phyloP scores from a whole-genome alignment of 2,888 invertebrate genomes.

The Horisme vitalbata region DNA sequence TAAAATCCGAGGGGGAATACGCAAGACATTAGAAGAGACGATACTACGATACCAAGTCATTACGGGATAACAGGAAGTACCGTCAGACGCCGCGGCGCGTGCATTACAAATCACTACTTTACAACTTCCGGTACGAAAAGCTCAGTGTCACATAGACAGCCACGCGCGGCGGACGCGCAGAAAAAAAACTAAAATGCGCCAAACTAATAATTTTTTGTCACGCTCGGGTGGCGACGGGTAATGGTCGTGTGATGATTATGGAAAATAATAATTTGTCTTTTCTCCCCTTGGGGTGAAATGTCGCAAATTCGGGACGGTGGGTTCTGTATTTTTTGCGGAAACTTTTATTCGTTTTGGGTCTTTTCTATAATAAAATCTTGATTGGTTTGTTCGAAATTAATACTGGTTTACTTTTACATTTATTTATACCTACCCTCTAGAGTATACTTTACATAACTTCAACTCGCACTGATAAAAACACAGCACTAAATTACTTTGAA shows the following conservation, averaged over 20 bases:
- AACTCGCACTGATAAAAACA: no score
- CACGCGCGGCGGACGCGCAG: slow-evolving; percentile 61
- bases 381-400: no score
- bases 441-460: no score
- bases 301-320: slow-evolving; percentile 49
- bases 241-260: slow-evolving; percentile 78
- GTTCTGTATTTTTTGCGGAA: slow-evolving; percentile 51
- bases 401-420: no score
- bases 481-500: no score
- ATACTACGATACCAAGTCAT: slow-evolving; percentile 54
- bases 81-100: slow-evolving; percentile 80
- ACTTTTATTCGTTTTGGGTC: slow-evolving; percentile 30
- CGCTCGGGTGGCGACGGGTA: slow-evolving; percentile 65
- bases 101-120: slow-evolving; percentile 84
- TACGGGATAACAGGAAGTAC: slow-evolving; percentile 72
- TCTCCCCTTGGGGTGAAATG: slow-evolving; percentile 51
- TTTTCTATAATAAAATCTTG: background rate
- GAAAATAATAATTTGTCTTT: slow-evolving; percentile 78
- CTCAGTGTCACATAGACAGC: slow-evolving; percentile 58
- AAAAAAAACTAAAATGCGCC: slow-evolving; percentile 50
- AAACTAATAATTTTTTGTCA: slow-evolving; percentile 71
- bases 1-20: slow-evolving; percentile 42
- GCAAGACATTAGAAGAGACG: slow-evolving; percentile 45
- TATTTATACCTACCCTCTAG: no score
- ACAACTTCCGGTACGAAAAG: slow-evolving; percentile 73